Conservation (phyloP, 2,113 vertebrate genomes). For the Bombycilla garrulus region DNA sequence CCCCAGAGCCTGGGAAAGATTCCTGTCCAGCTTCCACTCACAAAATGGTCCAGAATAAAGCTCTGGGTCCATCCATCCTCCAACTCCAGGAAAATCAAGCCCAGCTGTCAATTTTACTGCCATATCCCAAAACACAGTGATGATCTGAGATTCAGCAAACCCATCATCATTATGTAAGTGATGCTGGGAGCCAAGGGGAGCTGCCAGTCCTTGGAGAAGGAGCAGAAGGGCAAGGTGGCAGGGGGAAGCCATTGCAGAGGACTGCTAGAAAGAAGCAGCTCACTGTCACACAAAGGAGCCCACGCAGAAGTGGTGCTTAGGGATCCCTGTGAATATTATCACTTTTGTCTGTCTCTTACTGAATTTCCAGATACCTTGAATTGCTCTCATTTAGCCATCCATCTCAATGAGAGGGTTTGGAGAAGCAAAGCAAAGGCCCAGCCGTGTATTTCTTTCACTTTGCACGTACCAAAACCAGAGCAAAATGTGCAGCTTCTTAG, state of each 20-base stretch:
- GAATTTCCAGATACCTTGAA: background rate
- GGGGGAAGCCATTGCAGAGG: background rate
- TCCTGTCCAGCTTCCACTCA: background rate
- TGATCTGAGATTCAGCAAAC: background rate
- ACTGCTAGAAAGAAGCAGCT: background rate
- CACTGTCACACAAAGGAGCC: background rate
- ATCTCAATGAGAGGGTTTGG: background rate
- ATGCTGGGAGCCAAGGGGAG: background rate
- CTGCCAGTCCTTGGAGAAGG: background rate
- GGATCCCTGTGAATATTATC: background rate
- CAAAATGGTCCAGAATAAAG: background rate
- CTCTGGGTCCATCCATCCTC: background rate
- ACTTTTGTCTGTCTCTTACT: background rate
- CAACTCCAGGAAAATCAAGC: background rate
- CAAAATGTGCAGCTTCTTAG: background rate
- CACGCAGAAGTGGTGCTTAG: background rate
- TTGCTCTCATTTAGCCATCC: background rate
- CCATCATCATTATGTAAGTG: background rate
- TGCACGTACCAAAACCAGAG: background rate
- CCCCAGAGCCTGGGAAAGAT: background rate
- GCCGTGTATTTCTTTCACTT: background rate
- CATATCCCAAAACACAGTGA: accelerated
- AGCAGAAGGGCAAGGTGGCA: background rate
- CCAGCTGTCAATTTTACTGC: background rate
- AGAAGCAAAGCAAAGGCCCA: background rate